These are phyloP conservation scores for Sturmia bella DNA, from an alignment of 2,888 invertebrate species.

Conservation along the genomic window DNA sequence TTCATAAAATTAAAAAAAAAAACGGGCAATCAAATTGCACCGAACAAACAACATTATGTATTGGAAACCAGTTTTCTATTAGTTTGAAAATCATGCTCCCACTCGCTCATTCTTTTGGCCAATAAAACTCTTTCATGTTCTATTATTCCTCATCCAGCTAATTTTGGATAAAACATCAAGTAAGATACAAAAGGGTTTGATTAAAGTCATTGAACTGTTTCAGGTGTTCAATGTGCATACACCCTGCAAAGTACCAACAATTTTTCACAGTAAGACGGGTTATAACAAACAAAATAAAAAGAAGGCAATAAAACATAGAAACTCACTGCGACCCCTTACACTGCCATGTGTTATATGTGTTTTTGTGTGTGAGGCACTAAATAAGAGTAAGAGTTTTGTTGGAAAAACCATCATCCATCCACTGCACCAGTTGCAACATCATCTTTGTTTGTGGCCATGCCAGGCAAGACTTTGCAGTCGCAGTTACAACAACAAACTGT, in stretches of 20 bases:
- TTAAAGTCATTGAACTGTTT: slow-evolving; percentile 67
- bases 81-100: slow-evolving; percentile 17
- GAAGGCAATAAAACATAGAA: background rate
- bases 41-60: background rate
- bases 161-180: slow-evolving; percentile 42
- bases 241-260: slow-evolving; percentile 21
- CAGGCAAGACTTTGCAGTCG: slow-evolving; percentile 44
- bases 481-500: slow-evolving; percentile 12
- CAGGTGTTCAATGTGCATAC: slow-evolving; percentile 56
- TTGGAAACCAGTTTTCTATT: slow-evolving; percentile 9
- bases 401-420: slow-evolving; percentile 34
- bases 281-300: slow-evolving; percentile 2
- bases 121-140: slow-evolving; percentile 2
- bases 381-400: slow-evolving; percentile 34
- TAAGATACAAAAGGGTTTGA: slow-evolving; percentile 56
- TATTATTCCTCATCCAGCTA: slow-evolving; percentile 30
- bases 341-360: background rate
- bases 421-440: slow-evolving; percentile 45
- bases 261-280: slow-evolving; percentile 34
- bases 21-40: background rate
- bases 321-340: slow-evolving; percentile 13
- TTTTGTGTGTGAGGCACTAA: background rate
- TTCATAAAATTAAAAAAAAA: no score
- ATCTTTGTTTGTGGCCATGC: slow-evolving; percentile 21
- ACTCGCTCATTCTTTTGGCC: slow-evolving; percentile 18